Evolutionary conservation across 2,113 vertebrate species (phyloP), one percentile per base, ranked within the genome.

Genomic region (Anas platyrhynchos): DNA sequence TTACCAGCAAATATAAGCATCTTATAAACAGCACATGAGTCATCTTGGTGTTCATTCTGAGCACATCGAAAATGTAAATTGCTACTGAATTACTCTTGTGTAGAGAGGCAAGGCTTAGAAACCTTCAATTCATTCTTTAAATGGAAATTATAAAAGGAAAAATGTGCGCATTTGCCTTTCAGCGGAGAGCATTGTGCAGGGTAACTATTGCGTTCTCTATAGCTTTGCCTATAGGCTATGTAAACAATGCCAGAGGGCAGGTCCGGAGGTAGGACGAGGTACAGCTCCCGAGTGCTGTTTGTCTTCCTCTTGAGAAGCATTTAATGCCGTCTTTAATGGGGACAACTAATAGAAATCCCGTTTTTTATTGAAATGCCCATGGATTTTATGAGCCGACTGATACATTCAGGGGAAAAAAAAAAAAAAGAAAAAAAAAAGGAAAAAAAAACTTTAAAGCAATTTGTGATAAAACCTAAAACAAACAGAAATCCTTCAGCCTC

Each of bases 401-500:
- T 96, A 83, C 2, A 89, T 18, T 67, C 79, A 94, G 95, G 88
- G 94, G 34, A 34, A 95, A 98, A 32, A 29, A 29, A 36, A 36
- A 61, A 34, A 61, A 61, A 25, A 32, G 34, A 21, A 11, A 34
- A 34, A n/a, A 16, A 44, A 44, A 11, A 13, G 13, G 5, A 41
- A 41, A 41, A 41, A 7, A 25, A 14, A 93, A 86, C 91, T 96
- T 95, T 97, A 94, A 97, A 97, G 96, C 85, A 96, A 95, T 96
- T 93, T 74, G 79, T 92, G 97, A 97, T 97, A 95, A 96, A 95
- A 96, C 97, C 95, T 91, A 77, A 93, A 89, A 79, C 89, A 96
- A 98, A 89, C 91, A 95, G 88, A 94, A 92, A 96, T 71, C 89
- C 66, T 56, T 94, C 76, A 86, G 79, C 63, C 52, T 61, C 96